phyloP scores from a whole-genome alignment of 2,113 vertebrate genomes.

The Microcebus tavaratra region DNA sequence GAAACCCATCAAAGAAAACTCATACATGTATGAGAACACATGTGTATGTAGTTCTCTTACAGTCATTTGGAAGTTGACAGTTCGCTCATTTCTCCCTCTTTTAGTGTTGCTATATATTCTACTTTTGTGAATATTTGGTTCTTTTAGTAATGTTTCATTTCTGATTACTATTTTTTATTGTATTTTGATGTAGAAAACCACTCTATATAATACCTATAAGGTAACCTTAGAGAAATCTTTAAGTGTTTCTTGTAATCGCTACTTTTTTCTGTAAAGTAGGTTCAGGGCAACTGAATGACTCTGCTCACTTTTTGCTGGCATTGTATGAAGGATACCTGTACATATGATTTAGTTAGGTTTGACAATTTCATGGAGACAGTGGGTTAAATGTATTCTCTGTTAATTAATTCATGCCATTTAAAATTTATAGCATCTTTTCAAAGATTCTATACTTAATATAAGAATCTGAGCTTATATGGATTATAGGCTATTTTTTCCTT shows the following conservation, averaged over 20 bases:
- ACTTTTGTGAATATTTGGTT: neutral
- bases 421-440: neutral
- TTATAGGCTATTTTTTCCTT: neutral
- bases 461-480: neutral
- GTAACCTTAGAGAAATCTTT: neutral
- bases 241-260: conserved; percentile 7
- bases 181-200: neutral
- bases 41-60: neutral
- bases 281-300: neutral
- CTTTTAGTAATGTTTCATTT: conserved; percentile 52
- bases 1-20: neutral
- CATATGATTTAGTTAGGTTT: neutral
- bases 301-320: neutral
- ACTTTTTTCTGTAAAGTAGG: conserved; percentile 18
- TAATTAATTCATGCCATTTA: conserved; percentile 21
- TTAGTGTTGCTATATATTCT: neutral
- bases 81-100: neutral
- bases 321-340: neutral
- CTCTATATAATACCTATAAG: neutral
- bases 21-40: neutral
- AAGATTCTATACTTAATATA: conserved; percentile 12
- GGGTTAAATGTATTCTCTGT: neutral
- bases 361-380: neutral
- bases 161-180: conserved; percentile 25
- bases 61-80: neutral